These are phyloP conservation scores for Cyanoramphus novaezelandiae DNA, from an alignment of 2,113 vertebrate genomes.

Conservation along the genomic window DNA sequence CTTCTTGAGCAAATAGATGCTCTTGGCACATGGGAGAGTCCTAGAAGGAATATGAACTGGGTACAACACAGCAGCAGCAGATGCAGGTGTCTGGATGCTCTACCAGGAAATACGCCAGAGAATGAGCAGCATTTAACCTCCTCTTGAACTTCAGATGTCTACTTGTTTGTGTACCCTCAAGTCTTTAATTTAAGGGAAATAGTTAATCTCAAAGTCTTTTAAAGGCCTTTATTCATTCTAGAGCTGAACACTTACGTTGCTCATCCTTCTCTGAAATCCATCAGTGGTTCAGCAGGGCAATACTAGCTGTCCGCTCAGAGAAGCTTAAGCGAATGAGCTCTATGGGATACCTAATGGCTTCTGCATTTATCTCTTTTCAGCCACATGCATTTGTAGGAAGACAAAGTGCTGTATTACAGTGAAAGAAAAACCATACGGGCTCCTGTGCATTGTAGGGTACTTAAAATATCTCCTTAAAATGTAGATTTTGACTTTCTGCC, in stretches of 20 bases:
- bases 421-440: constrained; percentile 17
- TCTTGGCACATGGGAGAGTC: background rate
- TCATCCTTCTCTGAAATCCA: background rate
- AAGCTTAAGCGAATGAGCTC: background rate
- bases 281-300: background rate
- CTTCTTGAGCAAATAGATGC: background rate
- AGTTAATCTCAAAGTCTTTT: background rate
- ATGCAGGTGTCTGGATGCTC: background rate
- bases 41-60: background rate
- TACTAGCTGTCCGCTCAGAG: background rate
- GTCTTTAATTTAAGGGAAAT: background rate
- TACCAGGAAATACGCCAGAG: background rate
- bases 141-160: background rate
- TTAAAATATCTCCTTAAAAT: constrained; percentile 69
- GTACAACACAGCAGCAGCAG: background rate
- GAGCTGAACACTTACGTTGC: background rate
- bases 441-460: constrained; percentile 57
- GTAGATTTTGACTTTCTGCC: constrained; percentile 77
- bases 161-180: background rate
- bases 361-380: background rate
- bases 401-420: background rate
- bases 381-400: constrained; percentile 14
- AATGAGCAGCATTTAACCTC: background rate
- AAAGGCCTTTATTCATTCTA: background rate
- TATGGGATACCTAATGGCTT: background rate